Conservation (phyloP, 1,140 invertebrate genomes). For the Acromyrmex heyeri region DNA sequence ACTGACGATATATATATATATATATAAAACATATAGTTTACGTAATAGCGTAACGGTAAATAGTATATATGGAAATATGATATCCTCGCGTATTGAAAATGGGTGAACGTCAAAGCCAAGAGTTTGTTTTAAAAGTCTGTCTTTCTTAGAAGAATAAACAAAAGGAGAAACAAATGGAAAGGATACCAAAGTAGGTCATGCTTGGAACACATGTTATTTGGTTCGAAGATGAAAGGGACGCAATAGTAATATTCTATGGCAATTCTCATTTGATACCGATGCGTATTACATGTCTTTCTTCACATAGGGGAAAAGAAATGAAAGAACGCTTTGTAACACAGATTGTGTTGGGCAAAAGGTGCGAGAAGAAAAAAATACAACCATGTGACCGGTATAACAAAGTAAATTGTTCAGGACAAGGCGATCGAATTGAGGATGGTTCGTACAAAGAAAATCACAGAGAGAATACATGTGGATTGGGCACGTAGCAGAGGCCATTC, state of each 20-base stretch:
- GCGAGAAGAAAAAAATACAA: neutral
- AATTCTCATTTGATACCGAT: conserved; percentile 28
- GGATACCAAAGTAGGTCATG: conserved; percentile 30
- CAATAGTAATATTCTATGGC: neutral
- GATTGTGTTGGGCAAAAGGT: too few species aligned
- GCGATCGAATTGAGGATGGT: neutral
- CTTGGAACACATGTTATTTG: conserved; percentile 46
- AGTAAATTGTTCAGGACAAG: conserved; percentile 14
- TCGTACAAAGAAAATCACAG: neutral
- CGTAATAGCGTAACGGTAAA: neutral
- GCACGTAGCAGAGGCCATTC: conserved; percentile 5
- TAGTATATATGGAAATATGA: neutral
- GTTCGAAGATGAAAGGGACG: conserved; percentile 37
- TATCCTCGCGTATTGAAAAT: neutral
- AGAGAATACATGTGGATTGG: neutral
- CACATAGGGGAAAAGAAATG: conserved; percentile 6
- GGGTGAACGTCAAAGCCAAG: neutral
- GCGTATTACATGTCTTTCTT: conserved; percentile 31
- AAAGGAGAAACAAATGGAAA: conserved; percentile 28
- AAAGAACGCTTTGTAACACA: neutral
- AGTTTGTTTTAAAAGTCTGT: conserved; percentile 38
- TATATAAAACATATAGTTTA: neutral
- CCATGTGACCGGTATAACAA: neutral
- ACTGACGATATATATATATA: neutral
- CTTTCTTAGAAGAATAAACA: conserved; percentile 13